These are phyloP conservation scores for Helicolenus hilgendorfi DNA, from an alignment of 2,797 vertebrate genomes.

Conservation along the genomic window DNA sequence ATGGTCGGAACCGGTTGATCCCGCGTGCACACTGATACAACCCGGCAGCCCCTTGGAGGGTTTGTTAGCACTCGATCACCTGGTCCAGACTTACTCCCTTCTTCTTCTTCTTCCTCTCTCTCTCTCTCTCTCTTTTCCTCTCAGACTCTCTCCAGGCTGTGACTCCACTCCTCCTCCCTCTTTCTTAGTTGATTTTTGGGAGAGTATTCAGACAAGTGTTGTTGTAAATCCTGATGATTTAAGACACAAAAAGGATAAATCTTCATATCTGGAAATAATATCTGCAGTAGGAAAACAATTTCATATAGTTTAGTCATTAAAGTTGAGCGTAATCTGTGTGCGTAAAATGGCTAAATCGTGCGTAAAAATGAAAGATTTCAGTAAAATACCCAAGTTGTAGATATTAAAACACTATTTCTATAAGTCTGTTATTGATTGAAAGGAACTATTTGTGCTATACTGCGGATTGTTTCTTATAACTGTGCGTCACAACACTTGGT, in stretches of 20 bases:
- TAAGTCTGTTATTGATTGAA: background rate
- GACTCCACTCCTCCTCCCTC: conserved; percentile 79
- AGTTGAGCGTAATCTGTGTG: conserved; percentile 15
- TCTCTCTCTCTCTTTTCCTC: conserved; percentile 68
- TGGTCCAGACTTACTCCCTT: conserved; percentile 86
- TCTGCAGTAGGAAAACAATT: background rate
- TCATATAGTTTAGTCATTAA: background rate
- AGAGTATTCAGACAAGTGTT: conserved; percentile 80
- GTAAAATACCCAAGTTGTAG: background rate
- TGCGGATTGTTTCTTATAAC: background rate
- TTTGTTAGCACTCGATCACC: conserved; percentile 89
- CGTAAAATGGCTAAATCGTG: conserved; percentile 65
- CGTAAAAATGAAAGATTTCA: conserved; percentile 58
- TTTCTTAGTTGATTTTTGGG: conserved; percentile 83
- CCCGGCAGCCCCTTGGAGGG: conserved; percentile 90
- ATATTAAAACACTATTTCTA: background rate
- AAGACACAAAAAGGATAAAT: conserved; percentile 46
- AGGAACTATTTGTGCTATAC: background rate
- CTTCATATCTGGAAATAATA: conserved; percentile 10
- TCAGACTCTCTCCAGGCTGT: conserved; percentile 70
- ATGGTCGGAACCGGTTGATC: conserved; percentile 88
- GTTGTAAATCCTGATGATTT: conserved; percentile 82
- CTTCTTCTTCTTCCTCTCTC: conserved; percentile 57
- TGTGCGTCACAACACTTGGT: conserved; percentile 17
- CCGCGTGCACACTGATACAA: conserved; percentile 87